These are phyloP conservation scores for Euschistus heros DNA, from an alignment of 1,140 invertebrate species.

Conservation along the genomic window DNA sequence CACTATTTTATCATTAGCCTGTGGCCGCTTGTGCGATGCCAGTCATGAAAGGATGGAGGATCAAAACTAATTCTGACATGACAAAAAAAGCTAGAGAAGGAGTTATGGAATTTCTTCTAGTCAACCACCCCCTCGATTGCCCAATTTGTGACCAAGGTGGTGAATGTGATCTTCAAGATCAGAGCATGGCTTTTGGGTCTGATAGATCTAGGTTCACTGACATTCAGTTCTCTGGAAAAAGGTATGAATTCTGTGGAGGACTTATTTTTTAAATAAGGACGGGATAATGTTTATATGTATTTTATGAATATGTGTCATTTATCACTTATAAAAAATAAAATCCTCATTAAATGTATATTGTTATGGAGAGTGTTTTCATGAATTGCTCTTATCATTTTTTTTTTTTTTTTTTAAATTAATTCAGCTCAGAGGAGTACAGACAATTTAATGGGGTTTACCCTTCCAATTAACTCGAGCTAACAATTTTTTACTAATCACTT, in stretches of 20 bases:
- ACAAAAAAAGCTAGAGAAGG: conserved; percentile 91
- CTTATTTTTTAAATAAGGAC: no score
- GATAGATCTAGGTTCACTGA: conserved; percentile 91
- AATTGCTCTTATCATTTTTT: no score
- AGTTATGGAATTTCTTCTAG: conserved; percentile 97
- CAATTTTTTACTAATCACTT: no score
- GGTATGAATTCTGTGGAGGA: conserved; percentile 38
- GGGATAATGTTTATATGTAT: no score
- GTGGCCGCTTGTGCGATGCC: conserved; percentile 99
- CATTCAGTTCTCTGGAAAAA: conserved; percentile 86
- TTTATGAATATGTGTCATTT: no score
- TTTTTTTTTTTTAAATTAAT: no score
- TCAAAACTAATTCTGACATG: conserved; percentile 95
- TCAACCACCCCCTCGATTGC: conserved; percentile 98
- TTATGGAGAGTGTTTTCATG: no score
- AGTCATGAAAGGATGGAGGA: conserved; percentile 95
- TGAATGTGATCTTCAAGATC: conserved; percentile 98
- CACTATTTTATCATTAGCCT: conserved; percentile 53
- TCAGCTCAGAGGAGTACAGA: no score
- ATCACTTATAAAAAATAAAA: no score
- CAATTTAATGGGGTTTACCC: no score
- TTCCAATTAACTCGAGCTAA: no score
- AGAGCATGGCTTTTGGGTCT: conserved; percentile 98
- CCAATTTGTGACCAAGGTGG: conserved; percentile 99
- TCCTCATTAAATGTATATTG: no score